These are phyloP conservation scores for Synergus umbraculus DNA, from an alignment of 2,888 invertebrate genomes.

Conservation along the genomic window DNA sequence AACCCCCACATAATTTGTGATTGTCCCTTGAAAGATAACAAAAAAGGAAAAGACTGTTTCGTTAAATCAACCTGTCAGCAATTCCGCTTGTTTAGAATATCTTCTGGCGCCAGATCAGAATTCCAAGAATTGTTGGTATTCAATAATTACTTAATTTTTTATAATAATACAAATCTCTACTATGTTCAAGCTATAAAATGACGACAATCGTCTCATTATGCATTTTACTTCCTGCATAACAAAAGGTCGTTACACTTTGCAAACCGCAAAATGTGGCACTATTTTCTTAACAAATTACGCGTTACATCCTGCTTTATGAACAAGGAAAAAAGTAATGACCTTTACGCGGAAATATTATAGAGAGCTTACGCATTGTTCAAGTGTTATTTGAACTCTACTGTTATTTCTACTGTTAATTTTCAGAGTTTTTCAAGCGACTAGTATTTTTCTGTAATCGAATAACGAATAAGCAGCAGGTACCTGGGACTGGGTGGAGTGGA, in stretches of 20 bases:
- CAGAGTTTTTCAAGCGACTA: neutral
- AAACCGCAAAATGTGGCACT: neutral
- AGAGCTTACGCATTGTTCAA: neutral
- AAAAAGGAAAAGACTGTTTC: slow-evolving; percentile 24
- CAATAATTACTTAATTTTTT: slow-evolving; percentile 1
- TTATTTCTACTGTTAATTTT: neutral
- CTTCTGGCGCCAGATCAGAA: neutral
- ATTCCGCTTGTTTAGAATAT: slow-evolving; percentile 14
- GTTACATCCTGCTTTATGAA: slow-evolving; percentile 12
- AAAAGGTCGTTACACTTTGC: neutral
- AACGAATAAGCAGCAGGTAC: neutral
- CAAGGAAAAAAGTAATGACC: neutral
- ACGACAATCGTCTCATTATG: neutral
- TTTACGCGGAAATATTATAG: slow-evolving; percentile 1
- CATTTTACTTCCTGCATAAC: neutral
- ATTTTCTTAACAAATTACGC: slow-evolving; percentile 5
- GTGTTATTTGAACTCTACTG: neutral
- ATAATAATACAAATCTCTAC: neutral
- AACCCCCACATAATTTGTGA: neutral
- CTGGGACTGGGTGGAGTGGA: slow-evolving; percentile 16
- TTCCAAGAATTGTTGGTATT: neutral
- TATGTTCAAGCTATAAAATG: neutral
- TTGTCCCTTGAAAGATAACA: neutral
- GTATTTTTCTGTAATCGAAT: neutral
- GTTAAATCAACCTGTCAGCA: slow-evolving; percentile 30